A percentile compares a stretch with the other conserved stretches of the same genome.
These are phyloP conservation scores for Patiria miniata DNA, from an alignment of 35 echinoderm and acorn worm genomes.

Conservation along the genomic window DNA sequence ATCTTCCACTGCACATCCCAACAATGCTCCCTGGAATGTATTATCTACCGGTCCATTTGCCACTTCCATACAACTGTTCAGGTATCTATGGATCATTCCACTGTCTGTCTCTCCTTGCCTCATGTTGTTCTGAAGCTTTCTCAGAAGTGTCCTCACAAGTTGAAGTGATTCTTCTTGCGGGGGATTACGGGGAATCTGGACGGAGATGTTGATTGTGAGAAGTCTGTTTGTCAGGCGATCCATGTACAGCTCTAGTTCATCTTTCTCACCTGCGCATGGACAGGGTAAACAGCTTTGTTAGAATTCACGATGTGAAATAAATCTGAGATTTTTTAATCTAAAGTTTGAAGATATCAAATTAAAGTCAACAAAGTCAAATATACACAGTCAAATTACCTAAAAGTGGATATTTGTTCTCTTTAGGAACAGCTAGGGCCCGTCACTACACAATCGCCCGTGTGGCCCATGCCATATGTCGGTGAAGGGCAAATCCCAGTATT, in stretches of 20 bases:
- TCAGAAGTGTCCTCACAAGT: constrained; percentile 50
- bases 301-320: too few relatives aligned
- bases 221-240: constrained; percentile 73
- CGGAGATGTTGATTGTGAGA: constrained; percentile 64
- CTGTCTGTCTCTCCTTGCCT: background rate
- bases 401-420: too few relatives aligned
- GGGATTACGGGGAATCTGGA: constrained; percentile 58
- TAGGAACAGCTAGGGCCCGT: too few relatives aligned
- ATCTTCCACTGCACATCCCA: constrained; percentile 89
- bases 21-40: constrained; percentile 61
- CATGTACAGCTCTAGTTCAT: constrained; percentile 72
- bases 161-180: constrained; percentile 66
- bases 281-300: too few relatives aligned
- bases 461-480: too few relatives aligned
- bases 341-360: too few relatives aligned
- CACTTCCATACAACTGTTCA: constrained; percentile 77
- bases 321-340: too few relatives aligned
- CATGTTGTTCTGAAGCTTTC: constrained; percentile 36
- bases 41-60: constrained; percentile 67
- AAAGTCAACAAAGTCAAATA: too few relatives aligned
- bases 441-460: too few relatives aligned
- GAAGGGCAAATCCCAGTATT: too few relatives aligned
- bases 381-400: too few relatives aligned
- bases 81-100: constrained; percentile 38
- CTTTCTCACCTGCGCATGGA: constrained; percentile 84